These are phyloP conservation scores for Cervus canadensis DNA, from an alignment of 2,113 vertebrate genomes.

Conservation along the genomic window DNA sequence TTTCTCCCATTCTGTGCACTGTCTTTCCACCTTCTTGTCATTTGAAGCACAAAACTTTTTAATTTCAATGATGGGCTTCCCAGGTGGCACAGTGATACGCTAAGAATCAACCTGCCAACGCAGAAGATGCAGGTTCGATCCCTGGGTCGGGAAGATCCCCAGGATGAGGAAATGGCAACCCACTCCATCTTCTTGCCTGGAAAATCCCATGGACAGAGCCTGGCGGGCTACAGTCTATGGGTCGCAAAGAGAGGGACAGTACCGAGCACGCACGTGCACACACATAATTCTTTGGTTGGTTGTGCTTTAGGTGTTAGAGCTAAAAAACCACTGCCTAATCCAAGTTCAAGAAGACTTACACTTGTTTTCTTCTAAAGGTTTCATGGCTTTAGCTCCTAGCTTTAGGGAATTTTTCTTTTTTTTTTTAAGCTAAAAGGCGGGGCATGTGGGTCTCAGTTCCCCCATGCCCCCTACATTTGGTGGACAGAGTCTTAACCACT, in stretches of 20 bases:
- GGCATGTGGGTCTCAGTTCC: neutral
- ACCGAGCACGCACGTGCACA: fast-evolving
- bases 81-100: neutral
- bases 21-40: neutral
- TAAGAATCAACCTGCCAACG: neutral
- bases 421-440: neutral
- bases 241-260: neutral
- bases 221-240: neutral
- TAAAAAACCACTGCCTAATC: neutral
- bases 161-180: neutral
- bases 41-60: neutral
- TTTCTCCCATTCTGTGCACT: neutral
- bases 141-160: neutral
- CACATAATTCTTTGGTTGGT: neutral
- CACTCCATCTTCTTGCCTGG: neutral
- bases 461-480: neutral
- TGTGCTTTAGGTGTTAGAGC: neutral
- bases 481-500: neutral
- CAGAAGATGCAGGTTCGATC: neutral
- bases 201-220: neutral
- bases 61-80: neutral
- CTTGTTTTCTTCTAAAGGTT: neutral
- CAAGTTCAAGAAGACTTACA: neutral
- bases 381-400: neutral
- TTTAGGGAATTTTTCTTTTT: neutral